A percentile compares a stretch with the other conserved stretches of the same genome.
Conservation (phyloP, 2,113 vertebrate species). For the Microcebus murinus region DNA sequence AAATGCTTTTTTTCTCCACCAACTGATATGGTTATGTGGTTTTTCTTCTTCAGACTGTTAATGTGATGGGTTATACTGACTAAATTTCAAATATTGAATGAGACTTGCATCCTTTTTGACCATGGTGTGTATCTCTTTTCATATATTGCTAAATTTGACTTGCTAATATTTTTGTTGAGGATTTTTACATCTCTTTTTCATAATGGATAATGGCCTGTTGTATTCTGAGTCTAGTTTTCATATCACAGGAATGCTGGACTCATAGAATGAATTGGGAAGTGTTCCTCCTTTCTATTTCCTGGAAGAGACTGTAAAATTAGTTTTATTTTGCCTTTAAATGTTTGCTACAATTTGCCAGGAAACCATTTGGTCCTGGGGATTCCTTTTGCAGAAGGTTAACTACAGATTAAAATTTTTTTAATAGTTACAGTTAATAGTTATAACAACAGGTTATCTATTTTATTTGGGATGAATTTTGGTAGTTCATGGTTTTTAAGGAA, state of each 20-base stretch:
- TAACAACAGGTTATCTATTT: neutral
- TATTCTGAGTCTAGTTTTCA: neutral
- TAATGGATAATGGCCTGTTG: neutral
- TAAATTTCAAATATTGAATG: neutral
- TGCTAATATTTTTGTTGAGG: conserved; percentile 22
- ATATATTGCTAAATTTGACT: neutral
- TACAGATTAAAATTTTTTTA: conserved; percentile 2
- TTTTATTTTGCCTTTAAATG: conserved; percentile 54
- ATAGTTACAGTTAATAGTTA: conserved; percentile 1
- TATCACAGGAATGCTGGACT: neutral
- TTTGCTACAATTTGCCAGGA: conserved; percentile 25
- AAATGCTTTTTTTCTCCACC: neutral
- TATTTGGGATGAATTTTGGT: neutral
- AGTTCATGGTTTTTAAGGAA: neutral
- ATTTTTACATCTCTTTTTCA: neutral
- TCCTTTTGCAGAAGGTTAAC: neutral
- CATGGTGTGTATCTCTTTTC: neutral
- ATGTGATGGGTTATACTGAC: neutral
- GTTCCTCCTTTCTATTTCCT: conserved; percentile 20
- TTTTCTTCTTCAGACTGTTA: neutral
- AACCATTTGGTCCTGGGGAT: conserved; percentile 26
- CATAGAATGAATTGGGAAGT: neutral
- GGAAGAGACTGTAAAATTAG: neutral
- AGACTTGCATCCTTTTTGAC: neutral
- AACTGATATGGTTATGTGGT: neutral